Base-by-base conservation (phyloP, 2,113 vertebrate species). In the Dicrurus megarhynchus region DNA sequence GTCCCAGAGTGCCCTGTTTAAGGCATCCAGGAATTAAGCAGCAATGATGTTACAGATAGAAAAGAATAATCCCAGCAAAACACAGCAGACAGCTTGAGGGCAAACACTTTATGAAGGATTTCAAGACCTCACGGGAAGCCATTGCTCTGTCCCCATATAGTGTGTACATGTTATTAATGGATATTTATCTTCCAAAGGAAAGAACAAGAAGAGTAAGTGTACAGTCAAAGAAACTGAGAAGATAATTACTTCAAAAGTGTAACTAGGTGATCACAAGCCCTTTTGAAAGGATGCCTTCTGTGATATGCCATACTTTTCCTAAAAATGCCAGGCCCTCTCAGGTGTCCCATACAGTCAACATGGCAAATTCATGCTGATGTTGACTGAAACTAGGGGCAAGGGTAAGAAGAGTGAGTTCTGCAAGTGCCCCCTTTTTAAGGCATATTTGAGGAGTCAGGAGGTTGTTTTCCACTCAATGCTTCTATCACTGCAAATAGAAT, bases 1-100 rank as follows among this genome's bases (percentile, higher is more conserved):
- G 30, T 80, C 53, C 41, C 56, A 80, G 12, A 73, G 23, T 2
- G 0, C 14, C 60, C 49, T 0, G 0, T 60, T 44, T 80, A 71
- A 86, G 63, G 33, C 21, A 83, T 20, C 18, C 27, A 60, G 80
- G 30, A n/a, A 47, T 42, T 84, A 55, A 57, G 46, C 37, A 89
- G 68, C n/a, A 93, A 32, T 22, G 63, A 59, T 7, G 10, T 37
- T 71, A 55, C 49, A 60, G 33, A 59, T 9, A 80, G 63, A 27
- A 76, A 73, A 86, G 61, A 59, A 60, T 15, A 56, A 57, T 60
- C 28, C 59, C 32, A 81, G 46, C 15, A 81, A 87, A 89, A 35
- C 1, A 4, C 50, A 61, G 17, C 41, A 53, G 60, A n/a, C 13
- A 33, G 14, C 73, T 87, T 44, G n/a, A 42, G 60, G 77, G 47